Evolutionary conservation across 2,888 invertebrate species (phyloP), one percentile per base, ranked within the genome.

Genomic region (Napeogenes inachia): DNA sequence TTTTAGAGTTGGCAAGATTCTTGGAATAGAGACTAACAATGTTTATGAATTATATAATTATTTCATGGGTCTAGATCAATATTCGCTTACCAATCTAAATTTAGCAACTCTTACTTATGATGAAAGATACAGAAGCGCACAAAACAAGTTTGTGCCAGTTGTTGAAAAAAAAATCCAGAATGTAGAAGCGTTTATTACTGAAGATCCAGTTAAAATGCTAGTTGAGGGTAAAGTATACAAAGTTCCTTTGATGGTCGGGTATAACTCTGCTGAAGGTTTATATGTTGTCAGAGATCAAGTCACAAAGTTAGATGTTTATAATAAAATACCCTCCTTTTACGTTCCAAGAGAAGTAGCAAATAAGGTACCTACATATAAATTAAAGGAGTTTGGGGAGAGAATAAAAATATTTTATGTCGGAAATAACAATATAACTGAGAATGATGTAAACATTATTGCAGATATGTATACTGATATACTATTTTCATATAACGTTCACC

Each of bases 181-280:
- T 13, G 73, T 75, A 0, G 75, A 82, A 66, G 66, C 78, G 6
- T 86, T 85, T 67, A 62, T 87, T 30, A 71, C 73, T 3, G 73
- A 82, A 58, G 69, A 80, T 38, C 79, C 84, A 2, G 63, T 77
- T 3, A 68, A 80, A 46, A 60, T 76, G 33, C 45, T 87, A 2
- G 62, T 78, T 60, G 68, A 75, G 4, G 78, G 76, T 2, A 75
- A 77, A 62, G 61, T 78, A 0, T 75, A 71, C 53, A 74, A 75
- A 61, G 78, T 86, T 0, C 84, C 86, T 2, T 45, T 84, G 0
- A 71, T 87, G 68, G 65, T 76, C 1, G 86, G 86, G 4, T 84
- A 82, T 67, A 85, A 77, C 68, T 76, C 80, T 1, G 77, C 75
- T 5, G 86, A 86, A 73, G 84, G 83, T 0, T 54, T 85, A 3